Conservation (phyloP, 1,140 invertebrate species). For the Adoxophyes honmai region DNA sequence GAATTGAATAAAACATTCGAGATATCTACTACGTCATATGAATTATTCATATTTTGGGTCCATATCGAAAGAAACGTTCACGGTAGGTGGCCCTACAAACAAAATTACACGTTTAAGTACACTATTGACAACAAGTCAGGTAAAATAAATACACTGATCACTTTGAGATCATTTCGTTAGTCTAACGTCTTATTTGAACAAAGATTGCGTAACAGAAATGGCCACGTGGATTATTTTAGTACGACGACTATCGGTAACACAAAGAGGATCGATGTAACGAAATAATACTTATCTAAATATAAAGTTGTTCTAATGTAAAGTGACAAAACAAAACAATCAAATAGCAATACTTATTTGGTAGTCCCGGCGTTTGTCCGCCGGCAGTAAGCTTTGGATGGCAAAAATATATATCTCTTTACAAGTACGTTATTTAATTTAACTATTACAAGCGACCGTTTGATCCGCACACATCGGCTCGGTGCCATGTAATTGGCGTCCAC, state of each 20-base stretch:
- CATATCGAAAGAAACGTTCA: constrained; percentile 1
- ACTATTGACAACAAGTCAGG: constrained; percentile 60
- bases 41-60: constrained; percentile 11
- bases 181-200: constrained; percentile 64
- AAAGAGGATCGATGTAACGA: constrained; percentile 38
- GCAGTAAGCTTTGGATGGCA: constrained; percentile 35
- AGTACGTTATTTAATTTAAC: constrained; percentile 10
- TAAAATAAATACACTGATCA: constrained; percentile 73
- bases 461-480: constrained; percentile 19
- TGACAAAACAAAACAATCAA: constrained; percentile 36
- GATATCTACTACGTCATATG: constrained; percentile 19
- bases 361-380: constrained; percentile 29
- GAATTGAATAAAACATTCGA: constrained; percentile 16
- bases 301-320: constrained; percentile 37
- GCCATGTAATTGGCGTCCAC: constrained; percentile 59
- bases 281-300: constrained; percentile 34
- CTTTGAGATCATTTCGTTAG: constrained; percentile 68
- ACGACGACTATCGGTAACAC: constrained; percentile 51
- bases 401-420: constrained; percentile 25
- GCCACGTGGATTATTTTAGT: constrained; percentile 42
- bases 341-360: constrained; percentile 46
- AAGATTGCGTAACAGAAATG: constrained; percentile 48
- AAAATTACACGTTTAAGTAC: constrained; percentile 49
- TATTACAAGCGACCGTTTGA: constrained; percentile 6
- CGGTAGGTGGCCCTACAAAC: constrained; percentile 9